Percentiles rank a stretch among this genome's conserved stretches.
These are phyloP conservation scores for Bubalus kerabau DNA, from an alignment of 2,113 vertebrate species.

Conservation along the genomic window DNA sequence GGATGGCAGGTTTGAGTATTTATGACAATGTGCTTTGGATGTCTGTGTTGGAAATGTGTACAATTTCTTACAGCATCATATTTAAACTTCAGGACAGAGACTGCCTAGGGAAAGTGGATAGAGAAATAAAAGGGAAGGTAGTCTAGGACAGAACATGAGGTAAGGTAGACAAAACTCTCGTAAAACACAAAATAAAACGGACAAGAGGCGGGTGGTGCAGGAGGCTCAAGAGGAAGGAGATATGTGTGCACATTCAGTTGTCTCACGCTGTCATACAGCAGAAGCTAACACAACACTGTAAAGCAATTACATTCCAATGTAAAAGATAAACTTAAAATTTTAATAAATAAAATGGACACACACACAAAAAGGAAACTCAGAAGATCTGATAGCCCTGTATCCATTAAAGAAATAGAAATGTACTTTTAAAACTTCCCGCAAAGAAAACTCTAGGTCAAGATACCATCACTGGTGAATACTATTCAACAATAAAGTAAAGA, in stretches of 20 bases:
- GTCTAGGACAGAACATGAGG: not conserved
- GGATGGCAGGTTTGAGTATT: not conserved
- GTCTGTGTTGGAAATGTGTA: not conserved
- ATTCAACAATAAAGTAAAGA: not conserved
- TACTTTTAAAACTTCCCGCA: not conserved
- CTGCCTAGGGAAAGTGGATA: not conserved
- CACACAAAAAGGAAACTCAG: not conserved
- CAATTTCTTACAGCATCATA: not conserved
- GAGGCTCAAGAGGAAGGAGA: not conserved
- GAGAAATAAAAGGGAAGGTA: not conserved
- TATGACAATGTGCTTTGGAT: not conserved
- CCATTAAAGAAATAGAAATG: not conserved
- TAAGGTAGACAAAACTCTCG: not conserved
- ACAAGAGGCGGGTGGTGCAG: not conserved
- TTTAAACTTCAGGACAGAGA: not conserved
- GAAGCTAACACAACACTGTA: not conserved
- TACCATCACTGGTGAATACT: not conserved
- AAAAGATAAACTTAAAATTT: not conserved
- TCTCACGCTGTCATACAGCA: not conserved
- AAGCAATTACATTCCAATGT: not conserved
- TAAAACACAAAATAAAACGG: not conserved
- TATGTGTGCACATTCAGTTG: accelerated
- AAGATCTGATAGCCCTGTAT: not conserved
- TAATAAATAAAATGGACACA: not conserved
- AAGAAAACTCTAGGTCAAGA: not conserved